Evolutionary conservation across 2,113 vertebrate species (phyloP).

Genomic region (Sceloporus undulatus): DNA sequence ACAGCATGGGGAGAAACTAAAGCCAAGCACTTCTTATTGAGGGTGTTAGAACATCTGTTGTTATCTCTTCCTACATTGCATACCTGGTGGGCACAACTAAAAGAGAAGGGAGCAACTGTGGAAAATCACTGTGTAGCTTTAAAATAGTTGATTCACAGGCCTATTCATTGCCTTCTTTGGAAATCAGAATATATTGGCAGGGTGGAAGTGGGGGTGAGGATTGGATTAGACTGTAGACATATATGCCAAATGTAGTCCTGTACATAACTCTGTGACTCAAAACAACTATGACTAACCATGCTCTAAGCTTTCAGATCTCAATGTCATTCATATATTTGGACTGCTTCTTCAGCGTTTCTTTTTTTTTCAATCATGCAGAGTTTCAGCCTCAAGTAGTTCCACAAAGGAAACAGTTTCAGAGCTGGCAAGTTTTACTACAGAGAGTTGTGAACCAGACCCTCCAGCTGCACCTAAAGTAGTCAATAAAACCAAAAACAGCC

Average conservation of each 20-base stretch:
- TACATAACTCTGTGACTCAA: neutral
- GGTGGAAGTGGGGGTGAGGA: neutral
- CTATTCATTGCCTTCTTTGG: neutral
- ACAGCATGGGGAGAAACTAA: neutral
- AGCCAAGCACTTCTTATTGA: neutral
- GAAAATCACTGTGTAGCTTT: neutral
- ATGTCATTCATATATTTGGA: neutral
- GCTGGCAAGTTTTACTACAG: slow-evolving; percentile 80
- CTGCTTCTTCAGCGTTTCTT: slow-evolving; percentile 19
- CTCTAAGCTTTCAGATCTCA: neutral
- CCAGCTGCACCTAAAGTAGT: slow-evolving; percentile 79
- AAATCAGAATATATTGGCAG: neutral
- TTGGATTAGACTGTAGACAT: neutral
- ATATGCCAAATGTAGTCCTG: neutral
- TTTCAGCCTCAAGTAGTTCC: slow-evolving; percentile 78
- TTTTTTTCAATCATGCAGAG: slow-evolving; percentile 67
- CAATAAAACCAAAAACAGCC: slow-evolving; percentile 81
- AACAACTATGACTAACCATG: neutral
- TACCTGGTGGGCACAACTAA: neutral
- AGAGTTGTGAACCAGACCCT: slow-evolving; percentile 79
- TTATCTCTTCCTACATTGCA: neutral
- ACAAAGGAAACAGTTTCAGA: slow-evolving; percentile 79
- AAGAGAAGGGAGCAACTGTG: neutral
- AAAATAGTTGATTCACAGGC: neutral
- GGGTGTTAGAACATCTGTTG: neutral